Percentiles rank a stretch among this genome's conserved stretches.
phyloP scores from a whole-genome alignment of 2,888 invertebrate genomes.

The Limenitis camilla region DNA sequence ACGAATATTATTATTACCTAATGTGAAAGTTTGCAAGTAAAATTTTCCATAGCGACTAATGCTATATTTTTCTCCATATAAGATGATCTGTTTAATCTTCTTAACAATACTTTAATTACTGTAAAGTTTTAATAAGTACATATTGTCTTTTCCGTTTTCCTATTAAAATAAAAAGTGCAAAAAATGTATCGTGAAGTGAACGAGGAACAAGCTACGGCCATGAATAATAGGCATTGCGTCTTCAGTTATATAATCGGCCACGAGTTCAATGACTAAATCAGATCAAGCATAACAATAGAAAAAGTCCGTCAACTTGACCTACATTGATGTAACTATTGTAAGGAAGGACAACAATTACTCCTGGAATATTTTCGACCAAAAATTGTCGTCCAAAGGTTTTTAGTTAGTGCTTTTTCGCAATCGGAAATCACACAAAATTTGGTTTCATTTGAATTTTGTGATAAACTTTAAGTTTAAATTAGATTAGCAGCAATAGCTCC shows the following conservation, averaged over 20 bases:
- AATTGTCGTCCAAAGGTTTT: no score
- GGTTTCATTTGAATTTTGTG: no score
- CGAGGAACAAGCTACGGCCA: background rate
- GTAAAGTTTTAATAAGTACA: no score
- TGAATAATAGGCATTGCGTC: conserved; percentile 15
- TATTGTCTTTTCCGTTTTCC: background rate
- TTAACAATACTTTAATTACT: no score
- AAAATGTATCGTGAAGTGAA: background rate
- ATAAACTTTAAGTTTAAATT: no score
- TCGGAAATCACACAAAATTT: no score
- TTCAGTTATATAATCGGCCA: conserved; percentile 42
- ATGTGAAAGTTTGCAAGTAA: background rate
- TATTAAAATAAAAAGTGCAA: background rate
- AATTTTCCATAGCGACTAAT: background rate
- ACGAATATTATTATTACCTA: background rate
- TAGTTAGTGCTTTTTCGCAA: no score
- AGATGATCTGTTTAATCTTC: no score
- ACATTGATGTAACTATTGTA: conserved; percentile 50
- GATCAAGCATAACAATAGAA: conserved; percentile 52
- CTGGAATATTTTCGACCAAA: background rate
- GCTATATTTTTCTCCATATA: background rate
- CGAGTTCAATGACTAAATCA: conserved; percentile 61
- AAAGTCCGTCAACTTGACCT: conserved; percentile 67
- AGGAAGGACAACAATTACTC: conserved; percentile 34
- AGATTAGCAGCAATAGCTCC: no score